Base-by-base conservation (phyloP, 2,797 vertebrate genomes). In the Oophaga sylvatica region DNA sequence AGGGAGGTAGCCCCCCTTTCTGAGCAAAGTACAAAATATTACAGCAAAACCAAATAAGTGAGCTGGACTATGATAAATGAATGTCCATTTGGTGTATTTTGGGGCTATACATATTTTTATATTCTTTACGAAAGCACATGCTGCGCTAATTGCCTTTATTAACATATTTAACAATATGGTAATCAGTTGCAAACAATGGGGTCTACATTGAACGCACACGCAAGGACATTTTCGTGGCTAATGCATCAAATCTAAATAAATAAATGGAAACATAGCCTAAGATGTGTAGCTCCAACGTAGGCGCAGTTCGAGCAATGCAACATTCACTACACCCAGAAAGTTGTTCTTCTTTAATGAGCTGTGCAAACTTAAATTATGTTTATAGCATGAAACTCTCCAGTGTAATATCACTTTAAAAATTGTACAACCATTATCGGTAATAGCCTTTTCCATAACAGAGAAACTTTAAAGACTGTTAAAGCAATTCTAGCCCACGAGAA, bases 331-430 rank as follows among this genome's bases (percentile, higher is more conserved):
- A 41, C 68, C 17, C 70, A n/a, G 17, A 75, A 75, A 75, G 71
- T 22, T 75, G 53, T 13, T 45, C 71, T 75, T 2, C 20, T 45
- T 0, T 7, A 75, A 15, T 48, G 71, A 75, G 4, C 71, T 75
- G 71, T 13, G 71, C 41, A 53, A 48, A 75, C 41, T 75, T 48
- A 75, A 45, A 75, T 53, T 53, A 20, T 75, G 45, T 48, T 75
- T 75, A 75, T 48, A 13, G 71, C 5, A 11, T 17, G 20, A 5
- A 12, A 29, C 56, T 80, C 41, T 63, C 35, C 79, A n/a, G 10
- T 45, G 79, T 80, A 45, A 80, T 63, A 22, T 41, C 79, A 12
- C 79, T 80, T 80, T 80, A 80, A 80, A 63, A 80, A 80, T 63
- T 2, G 41, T 45, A 7, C 79, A 45, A 65, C 26, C n/a, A 59